phyloP scores from a whole-genome alignment of 2,888 invertebrate species.

The Onthophagus sagittarius region DNA sequence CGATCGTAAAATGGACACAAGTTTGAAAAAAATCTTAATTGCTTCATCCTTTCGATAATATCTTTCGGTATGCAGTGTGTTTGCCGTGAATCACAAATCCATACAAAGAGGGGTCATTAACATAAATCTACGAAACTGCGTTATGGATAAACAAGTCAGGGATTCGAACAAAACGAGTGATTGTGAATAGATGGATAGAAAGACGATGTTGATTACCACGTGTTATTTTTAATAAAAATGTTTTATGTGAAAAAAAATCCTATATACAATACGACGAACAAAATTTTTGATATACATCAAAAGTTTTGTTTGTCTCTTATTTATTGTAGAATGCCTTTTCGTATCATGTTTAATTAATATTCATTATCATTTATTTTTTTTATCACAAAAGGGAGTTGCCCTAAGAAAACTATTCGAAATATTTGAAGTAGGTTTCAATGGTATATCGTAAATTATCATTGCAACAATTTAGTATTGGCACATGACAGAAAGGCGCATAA shows the following conservation, averaged over 20 bases:
- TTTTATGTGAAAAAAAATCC: background rate
- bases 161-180: background rate
- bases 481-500: background rate
- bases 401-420: background rate
- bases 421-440: background rate
- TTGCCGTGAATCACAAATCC: background rate
- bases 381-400: background rate
- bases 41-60: background rate
- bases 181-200: background rate
- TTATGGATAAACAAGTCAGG: background rate
- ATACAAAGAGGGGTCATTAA: background rate
- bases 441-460: background rate
- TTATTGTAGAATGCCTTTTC: too few species aligned
- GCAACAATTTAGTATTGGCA: background rate
- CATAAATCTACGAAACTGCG: background rate
- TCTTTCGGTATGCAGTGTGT: background rate
- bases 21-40: background rate
- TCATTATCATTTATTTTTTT: background rate
- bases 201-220: background rate
- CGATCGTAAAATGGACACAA: background rate
- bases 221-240: background rate
- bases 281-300: too few species aligned
- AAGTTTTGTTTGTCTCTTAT: too few species aligned
- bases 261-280: background rate
- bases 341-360: background rate